phyloP scores from a whole-genome alignment of 1,140 invertebrate species.

The Mya arenaria region DNA sequence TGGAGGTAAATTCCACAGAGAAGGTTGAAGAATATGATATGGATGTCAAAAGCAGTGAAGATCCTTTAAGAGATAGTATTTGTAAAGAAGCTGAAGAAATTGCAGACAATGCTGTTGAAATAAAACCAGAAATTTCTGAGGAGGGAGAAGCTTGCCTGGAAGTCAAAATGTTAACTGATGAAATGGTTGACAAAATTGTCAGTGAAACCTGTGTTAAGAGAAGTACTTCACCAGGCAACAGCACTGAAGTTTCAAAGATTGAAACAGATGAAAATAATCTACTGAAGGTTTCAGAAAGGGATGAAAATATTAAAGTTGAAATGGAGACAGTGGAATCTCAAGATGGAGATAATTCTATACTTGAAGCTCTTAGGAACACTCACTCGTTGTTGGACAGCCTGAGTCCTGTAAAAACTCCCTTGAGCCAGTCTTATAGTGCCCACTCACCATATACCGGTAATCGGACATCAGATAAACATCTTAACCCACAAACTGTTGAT shows the following conservation, averaged over 20 bases:
- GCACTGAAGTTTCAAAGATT: background rate
- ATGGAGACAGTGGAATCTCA: constrained; percentile 1
- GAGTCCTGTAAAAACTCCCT: constrained; percentile 37
- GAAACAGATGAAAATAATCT: background rate
- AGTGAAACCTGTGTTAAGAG: too few species aligned
- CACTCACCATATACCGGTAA: too few species aligned
- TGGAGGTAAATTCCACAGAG: too few species aligned
- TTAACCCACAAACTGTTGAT: too few species aligned
- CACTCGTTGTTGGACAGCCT: constrained; percentile 39
- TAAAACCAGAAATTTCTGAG: background rate
- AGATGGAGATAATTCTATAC: constrained; percentile 1
- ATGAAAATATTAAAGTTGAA: background rate
- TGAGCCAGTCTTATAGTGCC: too few species aligned
- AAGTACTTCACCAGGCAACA: too few species aligned
- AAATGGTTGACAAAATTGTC: too few species aligned
- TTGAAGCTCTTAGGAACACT: constrained; percentile 26
- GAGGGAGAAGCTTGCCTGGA: background rate
- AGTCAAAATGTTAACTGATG: background rate
- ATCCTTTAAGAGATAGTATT: background rate
- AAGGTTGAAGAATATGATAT: too few species aligned
- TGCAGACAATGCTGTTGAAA: background rate
- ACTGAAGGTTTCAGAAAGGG: background rate
- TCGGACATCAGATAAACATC: too few species aligned
- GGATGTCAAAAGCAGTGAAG: background rate
- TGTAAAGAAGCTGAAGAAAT: background rate